Evolutionary conservation across 2,797 vertebrate species (phyloP).

Genomic region (Sebastes cheni): DNA sequence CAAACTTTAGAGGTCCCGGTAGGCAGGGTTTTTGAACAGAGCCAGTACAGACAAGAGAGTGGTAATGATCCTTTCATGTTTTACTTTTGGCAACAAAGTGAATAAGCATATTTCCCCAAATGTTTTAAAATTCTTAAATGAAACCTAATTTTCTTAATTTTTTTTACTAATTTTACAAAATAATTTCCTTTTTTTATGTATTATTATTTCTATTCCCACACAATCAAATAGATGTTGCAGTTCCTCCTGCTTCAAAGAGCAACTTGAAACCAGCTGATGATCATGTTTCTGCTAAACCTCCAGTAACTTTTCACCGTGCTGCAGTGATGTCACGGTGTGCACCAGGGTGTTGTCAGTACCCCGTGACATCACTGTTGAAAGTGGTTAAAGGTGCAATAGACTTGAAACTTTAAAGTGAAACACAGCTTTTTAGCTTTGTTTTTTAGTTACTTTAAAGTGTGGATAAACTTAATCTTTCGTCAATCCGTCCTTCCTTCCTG

Average conservation of each 20-base stretch:
- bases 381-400: background rate
- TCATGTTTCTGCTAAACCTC: background rate
- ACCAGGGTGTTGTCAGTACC: background rate
- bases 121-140: background rate
- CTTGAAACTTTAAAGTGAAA: background rate
- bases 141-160: background rate
- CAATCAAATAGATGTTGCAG: background rate
- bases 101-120: background rate
- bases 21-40: background rate
- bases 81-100: background rate
- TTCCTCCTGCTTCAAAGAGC: background rate
- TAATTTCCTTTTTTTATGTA: background rate
- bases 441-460: no score
- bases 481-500: no score
- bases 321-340: background rate
- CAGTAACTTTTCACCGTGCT: background rate
- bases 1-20: background rate
- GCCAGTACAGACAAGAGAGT: background rate
- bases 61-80: background rate
- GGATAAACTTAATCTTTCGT: no score
- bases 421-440: background rate
- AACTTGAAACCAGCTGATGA: background rate
- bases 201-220: background rate
- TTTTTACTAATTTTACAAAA: background rate
- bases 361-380: background rate